Conservation (phyloP, 2,888 invertebrate species). For the Oscheius sp. region DNA sequence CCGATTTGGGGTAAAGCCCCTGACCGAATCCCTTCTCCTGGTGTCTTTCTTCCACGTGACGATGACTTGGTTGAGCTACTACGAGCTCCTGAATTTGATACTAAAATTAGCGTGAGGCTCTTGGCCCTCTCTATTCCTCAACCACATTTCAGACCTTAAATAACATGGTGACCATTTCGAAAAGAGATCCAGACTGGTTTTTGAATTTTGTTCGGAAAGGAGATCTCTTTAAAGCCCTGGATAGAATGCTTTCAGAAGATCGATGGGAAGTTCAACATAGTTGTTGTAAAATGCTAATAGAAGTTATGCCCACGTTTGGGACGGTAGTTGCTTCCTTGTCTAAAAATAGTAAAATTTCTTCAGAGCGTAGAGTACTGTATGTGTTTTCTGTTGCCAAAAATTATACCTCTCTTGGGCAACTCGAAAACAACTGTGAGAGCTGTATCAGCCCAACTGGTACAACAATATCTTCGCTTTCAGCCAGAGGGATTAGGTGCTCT, state of each 20-base stretch:
- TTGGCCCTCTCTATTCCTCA: neutral
- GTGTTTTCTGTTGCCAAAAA: constrained; percentile 68
- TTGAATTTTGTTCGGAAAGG: constrained; percentile 48
- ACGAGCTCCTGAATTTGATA: constrained; percentile 49
- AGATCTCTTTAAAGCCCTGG: constrained; percentile 64
- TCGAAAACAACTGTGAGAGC: constrained; percentile 66
- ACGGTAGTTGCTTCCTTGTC: constrained; percentile 67
- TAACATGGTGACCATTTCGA: constrained; percentile 43
- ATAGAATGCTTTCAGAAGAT: constrained; percentile 71
- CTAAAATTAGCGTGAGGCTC: constrained; percentile 41
- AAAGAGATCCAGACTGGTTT: constrained; percentile 54
- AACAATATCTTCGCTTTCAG: constrained; percentile 65
- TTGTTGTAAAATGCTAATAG: constrained; percentile 70
- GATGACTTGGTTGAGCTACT: constrained; percentile 52
- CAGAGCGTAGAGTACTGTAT: constrained; percentile 71
- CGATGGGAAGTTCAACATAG: constrained; percentile 73
- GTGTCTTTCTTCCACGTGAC: constrained; percentile 39
- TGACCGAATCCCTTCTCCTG: constrained; percentile 38
- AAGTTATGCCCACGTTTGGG: constrained; percentile 69
- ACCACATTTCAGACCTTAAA: constrained; percentile 46
- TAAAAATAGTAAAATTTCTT: no score
- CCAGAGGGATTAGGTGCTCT: constrained; percentile 71
- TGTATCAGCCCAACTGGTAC: constrained; percentile 72
- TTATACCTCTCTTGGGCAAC: constrained; percentile 69
- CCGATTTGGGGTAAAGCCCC: constrained; percentile 19